These are phyloP conservation scores for Pogonomyrmex californicus DNA, from an alignment of 1,140 invertebrate genomes.

Conservation along the genomic window DNA sequence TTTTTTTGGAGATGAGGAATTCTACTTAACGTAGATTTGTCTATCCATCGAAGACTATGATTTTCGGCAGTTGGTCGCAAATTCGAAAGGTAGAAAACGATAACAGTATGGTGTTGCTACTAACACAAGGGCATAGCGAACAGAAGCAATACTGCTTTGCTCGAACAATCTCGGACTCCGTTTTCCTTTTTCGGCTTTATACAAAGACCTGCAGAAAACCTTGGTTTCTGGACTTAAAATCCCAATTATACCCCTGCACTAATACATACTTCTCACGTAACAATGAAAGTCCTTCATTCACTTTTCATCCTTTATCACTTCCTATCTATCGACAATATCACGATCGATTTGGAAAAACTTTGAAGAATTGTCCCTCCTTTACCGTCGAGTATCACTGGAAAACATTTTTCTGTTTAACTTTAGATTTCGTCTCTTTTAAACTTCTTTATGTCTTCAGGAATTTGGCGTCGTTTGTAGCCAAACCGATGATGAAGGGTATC, in stretches of 20 bases:
- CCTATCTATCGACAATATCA: constrained; percentile 40
- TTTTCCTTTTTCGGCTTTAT: background rate
- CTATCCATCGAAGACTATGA: constrained; percentile 61
- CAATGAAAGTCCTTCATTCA: background rate
- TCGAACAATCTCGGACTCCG: background rate
- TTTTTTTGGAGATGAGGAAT: constrained; percentile 16
- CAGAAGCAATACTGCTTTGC: constrained; percentile 15
- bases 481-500: background rate
- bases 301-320: constrained; percentile 12
- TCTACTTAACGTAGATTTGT: constrained; percentile 58
- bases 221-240: background rate
- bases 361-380: constrained; percentile 4
- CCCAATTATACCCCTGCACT: constrained; percentile 16
- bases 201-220: background rate
- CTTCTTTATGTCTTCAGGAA: background rate
- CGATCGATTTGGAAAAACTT: constrained; percentile 10
- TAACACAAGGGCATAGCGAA: constrained; percentile 27
- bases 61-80: constrained; percentile 74
- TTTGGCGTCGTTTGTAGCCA: background rate
- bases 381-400: background rate
- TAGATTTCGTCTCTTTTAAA: background rate
- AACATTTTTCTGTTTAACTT: background rate
- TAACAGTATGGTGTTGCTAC: constrained; percentile 41
- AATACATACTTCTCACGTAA: constrained; percentile 37
- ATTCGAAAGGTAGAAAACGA: constrained; percentile 68